A percentile compares a stretch with the other conserved stretches of the same genome.
Conservation (phyloP, 1,140 invertebrate genomes). For the Pseudomyrmex pallidus region DNA sequence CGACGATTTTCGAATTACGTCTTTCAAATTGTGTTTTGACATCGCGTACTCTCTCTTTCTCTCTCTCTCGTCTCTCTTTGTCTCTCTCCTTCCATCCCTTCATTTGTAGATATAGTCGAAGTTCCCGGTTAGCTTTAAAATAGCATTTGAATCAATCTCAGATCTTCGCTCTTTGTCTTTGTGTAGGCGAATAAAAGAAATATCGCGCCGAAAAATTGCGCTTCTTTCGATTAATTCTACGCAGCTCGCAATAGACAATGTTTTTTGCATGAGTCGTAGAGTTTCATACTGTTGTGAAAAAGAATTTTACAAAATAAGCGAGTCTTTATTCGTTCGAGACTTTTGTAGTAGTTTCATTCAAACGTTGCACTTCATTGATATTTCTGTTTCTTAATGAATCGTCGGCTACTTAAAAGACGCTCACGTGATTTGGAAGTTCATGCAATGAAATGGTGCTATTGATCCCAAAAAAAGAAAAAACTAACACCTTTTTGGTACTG, state of each 20-base stretch:
- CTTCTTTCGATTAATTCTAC: neutral
- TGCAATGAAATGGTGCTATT: slow-evolving; percentile 3
- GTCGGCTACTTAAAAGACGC: neutral
- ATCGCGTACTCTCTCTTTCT: slow-evolving; percentile 53
- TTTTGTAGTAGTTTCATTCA: no score
- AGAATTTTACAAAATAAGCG: no score
- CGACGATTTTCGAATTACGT: slow-evolving; percentile 85
- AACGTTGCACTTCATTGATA: no score
- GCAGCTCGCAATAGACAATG: neutral
- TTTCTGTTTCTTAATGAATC: no score
- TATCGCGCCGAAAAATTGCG: neutral
- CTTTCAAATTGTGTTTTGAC: slow-evolving; percentile 83
- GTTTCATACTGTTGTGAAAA: no score
- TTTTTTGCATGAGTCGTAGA: no score
- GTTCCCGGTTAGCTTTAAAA: slow-evolving; percentile 56
- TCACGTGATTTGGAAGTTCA: neutral
- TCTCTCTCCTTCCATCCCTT: neutral
- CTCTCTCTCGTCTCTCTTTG: slow-evolving; percentile 1
- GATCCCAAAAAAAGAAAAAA: slow-evolving; percentile 9
- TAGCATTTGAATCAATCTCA: slow-evolving; percentile 50
- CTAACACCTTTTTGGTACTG: neutral
- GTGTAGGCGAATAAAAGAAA: slow-evolving; percentile 14
- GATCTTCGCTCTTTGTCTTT: slow-evolving; percentile 8
- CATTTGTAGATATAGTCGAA: slow-evolving; percentile 23
- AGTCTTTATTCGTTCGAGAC: no score